Conservation (phyloP, 2,888 invertebrate genomes). For the Chrysopilus asiliformis region DNA sequence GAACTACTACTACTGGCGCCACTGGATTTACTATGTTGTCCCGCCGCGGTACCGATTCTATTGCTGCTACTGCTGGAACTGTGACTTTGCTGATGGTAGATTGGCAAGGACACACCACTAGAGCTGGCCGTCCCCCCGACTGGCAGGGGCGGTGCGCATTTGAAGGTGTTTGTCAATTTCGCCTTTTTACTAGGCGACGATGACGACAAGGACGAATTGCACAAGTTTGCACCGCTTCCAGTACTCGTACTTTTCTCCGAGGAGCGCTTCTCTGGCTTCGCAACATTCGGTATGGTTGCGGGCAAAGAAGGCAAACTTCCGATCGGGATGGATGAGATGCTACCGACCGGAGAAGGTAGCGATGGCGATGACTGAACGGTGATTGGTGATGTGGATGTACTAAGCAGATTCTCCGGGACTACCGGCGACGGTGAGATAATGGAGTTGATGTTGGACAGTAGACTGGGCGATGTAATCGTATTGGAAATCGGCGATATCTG, state of each 20-base stretch:
- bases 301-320: no score
- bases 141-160: conserved; percentile 1
- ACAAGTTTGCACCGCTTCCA: conserved; percentile 4
- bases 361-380: no score
- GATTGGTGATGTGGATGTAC: conserved; percentile 24
- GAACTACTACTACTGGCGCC: conserved; percentile 8
- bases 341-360: conserved; percentile 6
- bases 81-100: not conserved
- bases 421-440: conserved; percentile 35
- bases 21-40: not conserved
- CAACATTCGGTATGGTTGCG: not conserved
- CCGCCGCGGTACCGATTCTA: not conserved
- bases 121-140: not conserved
- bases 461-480: conserved; percentile 21
- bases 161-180: conserved; percentile 7
- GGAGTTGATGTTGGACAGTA: conserved; percentile 32
- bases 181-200: conserved; percentile 12
- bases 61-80: not conserved
- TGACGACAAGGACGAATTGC: conserved; percentile 11
- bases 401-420: conserved; percentile 31
- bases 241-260: not conserved
- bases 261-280: conserved; percentile 11
- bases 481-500: conserved; percentile 15
- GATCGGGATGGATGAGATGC: conserved; percentile 15
- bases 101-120: not conserved